Evolutionary conservation across 2,113 vertebrate genomes (phyloP).

Genomic region (Colinus virginianus): DNA sequence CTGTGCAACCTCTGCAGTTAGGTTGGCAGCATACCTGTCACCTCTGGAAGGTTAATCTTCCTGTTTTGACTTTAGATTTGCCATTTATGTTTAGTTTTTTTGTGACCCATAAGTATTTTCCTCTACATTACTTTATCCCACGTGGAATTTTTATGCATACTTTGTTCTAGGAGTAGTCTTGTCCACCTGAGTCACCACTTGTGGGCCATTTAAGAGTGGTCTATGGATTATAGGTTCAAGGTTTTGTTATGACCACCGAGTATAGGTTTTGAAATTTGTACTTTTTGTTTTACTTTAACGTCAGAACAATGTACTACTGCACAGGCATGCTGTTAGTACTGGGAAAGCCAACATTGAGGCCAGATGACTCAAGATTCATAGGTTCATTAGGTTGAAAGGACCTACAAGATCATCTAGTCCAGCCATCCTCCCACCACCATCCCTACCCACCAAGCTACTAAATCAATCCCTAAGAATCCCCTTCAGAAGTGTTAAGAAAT

Average conservation of each 20-base stretch:
- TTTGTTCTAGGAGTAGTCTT: rapidly evolving
- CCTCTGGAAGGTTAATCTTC: not conserved
- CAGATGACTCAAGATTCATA: not conserved
- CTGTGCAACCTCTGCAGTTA: not conserved
- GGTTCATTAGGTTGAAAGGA: too few species aligned
- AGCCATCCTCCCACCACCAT: too few species aligned
- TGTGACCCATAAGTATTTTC: not conserved
- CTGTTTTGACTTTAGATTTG: not conserved
- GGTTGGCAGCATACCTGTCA: not conserved
- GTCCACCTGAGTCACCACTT: rapidly evolving
- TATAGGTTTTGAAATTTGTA: not conserved
- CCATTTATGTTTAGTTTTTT: not conserved
- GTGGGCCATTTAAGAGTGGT: rapidly evolving
- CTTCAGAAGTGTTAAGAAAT: not conserved
- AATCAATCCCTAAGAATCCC: too few species aligned
- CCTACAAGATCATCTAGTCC: too few species aligned
- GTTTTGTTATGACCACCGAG: not conserved
- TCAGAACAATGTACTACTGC: too few species aligned
- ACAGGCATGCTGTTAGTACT: not conserved
- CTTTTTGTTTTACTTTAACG: not conserved
- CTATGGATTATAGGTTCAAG: not conserved
- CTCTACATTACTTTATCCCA: not conserved
- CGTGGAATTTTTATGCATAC: not conserved
- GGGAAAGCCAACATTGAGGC: not conserved
- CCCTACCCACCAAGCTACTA: too few species aligned